Evolutionary conservation across 2,113 vertebrate genomes (phyloP), one percentile per base, ranked within the genome.

Genomic region (Sinocyclocheilus anshuiensis): DNA sequence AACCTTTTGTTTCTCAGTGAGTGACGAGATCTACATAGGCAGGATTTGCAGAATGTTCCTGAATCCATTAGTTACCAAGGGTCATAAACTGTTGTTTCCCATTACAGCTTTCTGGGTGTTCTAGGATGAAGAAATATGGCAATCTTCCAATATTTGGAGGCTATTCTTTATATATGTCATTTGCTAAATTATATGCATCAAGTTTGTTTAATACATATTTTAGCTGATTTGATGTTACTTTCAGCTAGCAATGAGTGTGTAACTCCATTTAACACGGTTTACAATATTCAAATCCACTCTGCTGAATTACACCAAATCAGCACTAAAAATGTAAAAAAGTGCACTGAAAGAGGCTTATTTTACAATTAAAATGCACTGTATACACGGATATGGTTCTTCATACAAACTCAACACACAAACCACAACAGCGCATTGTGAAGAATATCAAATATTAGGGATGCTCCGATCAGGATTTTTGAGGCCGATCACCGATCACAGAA

Each of bases 1-100:
- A 81, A 89, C 76, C 89, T 89, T 90, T 92, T 91, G 88, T 89
- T 86, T 89, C 39, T 22, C 75, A 18, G 85, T 86, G 88, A 20
- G 87, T 89, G 89, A 33, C 42, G 77, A 59, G 75, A 90, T 83
- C 81, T 77, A 53, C 36, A 84, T 63, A 33, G 13, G 20, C 24
- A 65, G 86, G 76, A 86, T 82, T 86, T 82, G 13, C 42, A 81
- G 61, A 59, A 71, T 63, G 45, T 50, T 75, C n/a, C 39, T 81
- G 29, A 20, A 76, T 67, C n/a, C 36, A 57, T 39, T 29, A 16
- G 33, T 18, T 80, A 61, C 6, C 22, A 16, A 69, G 20, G 55
- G 69, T 65, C 42, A 65, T 75, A 71, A 61, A 81, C 79, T 72
- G 67, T 65, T 81, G 36, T 45, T 59, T 63, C 36, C 20, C 57